phyloP scores from a whole-genome alignment of 2,113 vertebrate genomes.

The Psilopsiagon aurifrons region DNA sequence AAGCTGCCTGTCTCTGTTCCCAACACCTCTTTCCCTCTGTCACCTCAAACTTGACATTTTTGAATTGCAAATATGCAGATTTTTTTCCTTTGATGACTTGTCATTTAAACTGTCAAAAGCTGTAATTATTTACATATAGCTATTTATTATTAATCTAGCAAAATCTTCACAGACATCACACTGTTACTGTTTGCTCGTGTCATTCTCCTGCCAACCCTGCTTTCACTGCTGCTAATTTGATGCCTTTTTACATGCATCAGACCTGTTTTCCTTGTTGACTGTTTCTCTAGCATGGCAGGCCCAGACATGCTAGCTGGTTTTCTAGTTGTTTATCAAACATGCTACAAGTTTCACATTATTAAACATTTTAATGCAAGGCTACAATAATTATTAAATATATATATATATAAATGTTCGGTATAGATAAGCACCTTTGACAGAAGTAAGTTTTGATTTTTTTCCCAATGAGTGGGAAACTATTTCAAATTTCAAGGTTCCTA shows the following conservation, averaged over 20 bases:
- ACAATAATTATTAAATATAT: neutral
- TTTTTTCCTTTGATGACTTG: slow-evolving; percentile 31
- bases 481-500: neutral
- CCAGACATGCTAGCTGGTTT: neutral
- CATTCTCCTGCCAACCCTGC: slow-evolving; percentile 39
- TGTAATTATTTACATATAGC: slow-evolving; percentile 68
- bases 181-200: slow-evolving; percentile 16
- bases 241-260: neutral
- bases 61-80: slow-evolving; percentile 57
- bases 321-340: neutral
- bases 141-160: slow-evolving; percentile 68
- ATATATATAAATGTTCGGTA: neutral
- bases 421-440: neutral
- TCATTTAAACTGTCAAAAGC: slow-evolving; percentile 71
- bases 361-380: neutral
- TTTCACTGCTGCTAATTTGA: neutral
- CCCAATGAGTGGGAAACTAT: neutral
- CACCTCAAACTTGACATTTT: slow-evolving; percentile 65
- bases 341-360: neutral
- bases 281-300: neutral
- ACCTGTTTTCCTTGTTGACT: neutral
- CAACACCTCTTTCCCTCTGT: slow-evolving; percentile 49
- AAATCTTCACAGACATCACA: slow-evolving; percentile 38
- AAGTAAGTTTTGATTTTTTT: neutral
- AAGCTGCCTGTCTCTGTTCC: slow-evolving; percentile 72